Percentiles rank a stretch among this genome's conserved stretches.
Evolutionary conservation across 2,888 invertebrate genomes (phyloP).

Genomic region (Cenopis cana): DNA sequence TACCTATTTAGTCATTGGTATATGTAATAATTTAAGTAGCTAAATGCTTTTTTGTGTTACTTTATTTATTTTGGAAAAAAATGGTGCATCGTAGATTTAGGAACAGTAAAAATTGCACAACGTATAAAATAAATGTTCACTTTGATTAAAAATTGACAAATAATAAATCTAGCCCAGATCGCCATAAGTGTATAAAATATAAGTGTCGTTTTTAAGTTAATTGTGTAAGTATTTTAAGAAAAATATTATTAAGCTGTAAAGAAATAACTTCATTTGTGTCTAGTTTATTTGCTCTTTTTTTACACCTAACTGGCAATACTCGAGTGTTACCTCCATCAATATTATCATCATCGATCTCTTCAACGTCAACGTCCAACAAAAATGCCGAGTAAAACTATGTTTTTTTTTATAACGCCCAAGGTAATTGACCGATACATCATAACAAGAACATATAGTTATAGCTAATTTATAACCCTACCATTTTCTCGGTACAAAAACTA

Average conservation of each 20-base stretch:
- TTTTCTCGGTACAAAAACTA: slow-evolving; percentile 26
- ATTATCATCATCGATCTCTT: slow-evolving; percentile 6
- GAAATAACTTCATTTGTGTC: not conserved
- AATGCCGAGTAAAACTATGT: slow-evolving; percentile 14
- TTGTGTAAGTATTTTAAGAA: not conserved
- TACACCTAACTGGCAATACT: not conserved
- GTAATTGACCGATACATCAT: slow-evolving; percentile 22
- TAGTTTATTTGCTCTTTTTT: not conserved
- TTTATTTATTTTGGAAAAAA: too few species aligned
- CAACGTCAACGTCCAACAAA: slow-evolving; percentile 29
- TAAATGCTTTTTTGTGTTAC: too few species aligned
- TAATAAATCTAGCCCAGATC: too few species aligned
- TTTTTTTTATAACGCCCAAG: not conserved
- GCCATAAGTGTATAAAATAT: too few species aligned
- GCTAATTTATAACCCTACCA: slow-evolving; percentile 27
- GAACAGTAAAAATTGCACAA: too few species aligned
- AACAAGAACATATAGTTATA: slow-evolving; percentile 22
- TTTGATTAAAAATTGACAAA: too few species aligned
- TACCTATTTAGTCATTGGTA: not conserved
- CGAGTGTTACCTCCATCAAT: not conserved
- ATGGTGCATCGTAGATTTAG: too few species aligned
- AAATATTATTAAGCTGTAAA: not conserved
- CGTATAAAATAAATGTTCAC: too few species aligned
- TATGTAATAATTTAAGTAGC: not conserved
- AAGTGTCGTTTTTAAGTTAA: not conserved